These are phyloP conservation scores for Adrianichthys oophorus DNA, from an alignment of 2,797 vertebrate genomes.

Conservation along the genomic window DNA sequence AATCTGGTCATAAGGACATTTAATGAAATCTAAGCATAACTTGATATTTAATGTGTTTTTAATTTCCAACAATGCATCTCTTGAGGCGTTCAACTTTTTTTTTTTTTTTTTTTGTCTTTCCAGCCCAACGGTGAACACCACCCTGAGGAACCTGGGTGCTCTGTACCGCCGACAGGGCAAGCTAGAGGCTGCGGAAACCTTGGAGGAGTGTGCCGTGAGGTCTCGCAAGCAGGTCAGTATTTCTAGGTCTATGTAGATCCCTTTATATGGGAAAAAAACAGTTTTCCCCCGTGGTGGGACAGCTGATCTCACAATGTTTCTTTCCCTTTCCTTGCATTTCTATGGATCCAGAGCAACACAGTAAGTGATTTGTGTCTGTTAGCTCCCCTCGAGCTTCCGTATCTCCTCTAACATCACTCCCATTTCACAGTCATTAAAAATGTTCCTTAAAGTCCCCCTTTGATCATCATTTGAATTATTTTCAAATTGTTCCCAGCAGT, in stretches of 20 bases:
- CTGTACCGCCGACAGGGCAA: slow-evolving; percentile 94
- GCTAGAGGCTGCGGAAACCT: slow-evolving; percentile 89
- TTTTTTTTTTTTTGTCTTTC: slow-evolving; percentile 1
- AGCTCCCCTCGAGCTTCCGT: slow-evolving; percentile 43
- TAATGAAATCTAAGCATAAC: background rate
- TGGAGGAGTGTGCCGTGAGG: slow-evolving; percentile 88
- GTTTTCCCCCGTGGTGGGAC: slow-evolving; percentile 13
- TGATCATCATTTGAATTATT: no score
- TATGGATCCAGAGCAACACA: slow-evolving; percentile 82
- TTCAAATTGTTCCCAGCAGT: no score
- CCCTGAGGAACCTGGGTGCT: slow-evolving; percentile 92
- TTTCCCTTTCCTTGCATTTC: slow-evolving; percentile 69
- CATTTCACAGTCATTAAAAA: slow-evolving; percentile 42
- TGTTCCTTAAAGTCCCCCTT: no score
- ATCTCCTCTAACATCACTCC: slow-evolving; percentile 47
- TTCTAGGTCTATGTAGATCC: background rate
- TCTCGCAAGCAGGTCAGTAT: slow-evolving; percentile 87
- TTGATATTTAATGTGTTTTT: background rate
- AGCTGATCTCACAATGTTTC: slow-evolving; percentile 66
- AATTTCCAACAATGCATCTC: background rate
- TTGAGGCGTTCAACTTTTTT: background rate
- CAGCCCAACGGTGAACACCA: slow-evolving; percentile 97
- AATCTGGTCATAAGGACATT: background rate
- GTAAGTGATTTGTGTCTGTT: slow-evolving; percentile 77
- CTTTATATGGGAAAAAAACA: slow-evolving; percentile 12